Base-by-base conservation (phyloP, 1,140 invertebrate genomes). In the Rhizoglyphus robini region DNA sequence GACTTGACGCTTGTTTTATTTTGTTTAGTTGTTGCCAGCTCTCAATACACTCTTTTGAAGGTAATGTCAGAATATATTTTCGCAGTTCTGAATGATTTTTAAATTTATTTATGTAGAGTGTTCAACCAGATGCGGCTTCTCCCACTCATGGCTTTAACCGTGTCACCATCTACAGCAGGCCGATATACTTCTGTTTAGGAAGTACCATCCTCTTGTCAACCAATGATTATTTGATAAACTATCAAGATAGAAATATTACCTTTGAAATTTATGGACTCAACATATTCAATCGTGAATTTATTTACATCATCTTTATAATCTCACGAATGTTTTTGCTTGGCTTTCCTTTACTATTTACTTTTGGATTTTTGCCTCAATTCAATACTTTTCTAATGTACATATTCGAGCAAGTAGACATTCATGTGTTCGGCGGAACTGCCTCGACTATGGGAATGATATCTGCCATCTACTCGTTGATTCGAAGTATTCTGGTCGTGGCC, bases 51-150 rank as follows among this genome's bases (percentile, higher is more conserved):
- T 0, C 77, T 99, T 54, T 78, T 99, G 18, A 99, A 99, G 75
- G 76, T 77, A 69, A 68, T 68, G 59, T 30, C 25, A 20, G 31
- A n/a, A n/a, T n/a, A n/a, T n/a, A n/a, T n/a, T n/a, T n/a, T n/a
- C n/a, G n/a, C n/a, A n/a, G n/a, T n/a, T n/a, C n/a, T n/a, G n/a
- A n/a, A n/a, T n/a, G n/a, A n/a, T n/a, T n/a, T n/a, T n/a, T n/a
- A n/a, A n/a, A n/a, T n/a, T n/a, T n/a, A n/a, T n/a, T 65, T 67
- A 72, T 70, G 38, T 71, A 78, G 78, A 96, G 92, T 76, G 96
- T 99, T 3, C 96, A 99, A 73, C 96, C 96, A 1, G 96, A 99
- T 78, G 92, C 95, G 0, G 88, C 95, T 0, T 98, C 94, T 3
- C 95, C 96, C 0, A 94, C 94, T 18, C 95, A 98, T 76, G 79